These are phyloP conservation scores for Oreochromis tanganicae DNA, from an alignment of 2,113 vertebrate genomes.

Conservation along the genomic window DNA sequence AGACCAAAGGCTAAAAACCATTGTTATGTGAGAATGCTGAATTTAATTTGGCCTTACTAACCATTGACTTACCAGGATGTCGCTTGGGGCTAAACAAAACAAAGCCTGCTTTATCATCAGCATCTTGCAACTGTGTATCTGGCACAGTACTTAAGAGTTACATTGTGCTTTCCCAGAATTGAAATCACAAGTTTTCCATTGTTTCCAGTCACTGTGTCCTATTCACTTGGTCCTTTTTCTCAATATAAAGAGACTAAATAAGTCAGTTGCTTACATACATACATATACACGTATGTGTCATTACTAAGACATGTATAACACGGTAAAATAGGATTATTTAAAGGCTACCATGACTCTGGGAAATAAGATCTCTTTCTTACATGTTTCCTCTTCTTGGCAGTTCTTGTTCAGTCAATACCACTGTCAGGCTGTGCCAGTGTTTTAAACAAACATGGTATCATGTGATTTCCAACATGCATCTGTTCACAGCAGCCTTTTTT, in stretches of 20 bases:
- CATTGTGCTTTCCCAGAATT: neutral
- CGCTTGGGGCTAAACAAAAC: neutral
- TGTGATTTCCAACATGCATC: neutral
- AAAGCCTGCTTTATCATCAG: conserved; percentile 3
- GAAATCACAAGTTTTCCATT: neutral
- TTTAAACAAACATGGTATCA: neutral
- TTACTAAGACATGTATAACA: neutral
- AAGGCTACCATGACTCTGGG: neutral
- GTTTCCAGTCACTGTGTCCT: neutral
- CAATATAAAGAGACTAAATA: neutral
- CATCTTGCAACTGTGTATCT: neutral
- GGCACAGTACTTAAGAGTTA: neutral
- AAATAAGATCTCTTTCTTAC: neutral
- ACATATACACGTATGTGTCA: neutral
- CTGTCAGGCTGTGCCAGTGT: neutral
- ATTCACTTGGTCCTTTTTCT: neutral
- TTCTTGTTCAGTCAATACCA: neutral
- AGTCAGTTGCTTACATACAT: neutral
- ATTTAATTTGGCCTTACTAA: neutral
- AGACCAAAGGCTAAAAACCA: neutral
- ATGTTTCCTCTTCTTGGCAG: neutral
- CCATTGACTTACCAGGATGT: neutral
- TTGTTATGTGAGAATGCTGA: neutral
- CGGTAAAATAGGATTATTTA: neutral
- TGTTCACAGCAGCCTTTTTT: conserved; percentile 1